Base-by-base conservation (phyloP, 2,797 vertebrate species). In the Bufotes viridis region DNA sequence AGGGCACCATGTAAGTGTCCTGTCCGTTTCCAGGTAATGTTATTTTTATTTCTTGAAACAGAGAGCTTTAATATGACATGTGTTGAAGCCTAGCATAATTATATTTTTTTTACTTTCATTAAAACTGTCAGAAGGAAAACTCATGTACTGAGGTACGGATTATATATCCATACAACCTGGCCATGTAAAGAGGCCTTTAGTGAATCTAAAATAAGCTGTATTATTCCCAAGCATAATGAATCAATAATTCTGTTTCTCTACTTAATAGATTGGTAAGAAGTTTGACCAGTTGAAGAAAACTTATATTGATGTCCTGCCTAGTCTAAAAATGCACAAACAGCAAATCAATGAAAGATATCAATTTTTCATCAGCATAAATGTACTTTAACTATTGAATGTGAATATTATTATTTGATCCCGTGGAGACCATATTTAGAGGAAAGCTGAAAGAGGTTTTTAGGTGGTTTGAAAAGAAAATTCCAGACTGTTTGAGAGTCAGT, bases 291-390 rank as follows among this genome's bases (percentile, higher is more conserved):
- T 75, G 67, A 58, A 42, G 29, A 84, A 75, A 69, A 82, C 81
- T 53, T 67, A 10, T 65, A 65, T 57, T 75, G 83, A 74, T 58
- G 29, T 42, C 29, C 51, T 8, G 75, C 75, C 75, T 78, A 7
- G 11, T 53, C 63, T 69, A 53, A 69, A 84, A 87, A 87, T 60
- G n/a, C 58, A 78, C 60, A 87, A 82, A 67, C 12, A 53, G 72
- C 15, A 78, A 83, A 87, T 67, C 72, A 9, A 63, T 63, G 63
- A 24, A 53, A 53, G 24, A 20, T 76, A 87, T 74, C 61, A 20
- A 82, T 87, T 78, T 87, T 87, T 83, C 55, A 87, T 83, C 49
- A 83, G 72, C 61, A 67, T 57, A 78, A 87, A 83, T 83, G 81
- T 67, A 82, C 82, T 49, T 74, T 69, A 67, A 65, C 69, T 69